Base-by-base conservation (phyloP, 2,797 vertebrate genomes). In the Gallinago stenura region DNA sequence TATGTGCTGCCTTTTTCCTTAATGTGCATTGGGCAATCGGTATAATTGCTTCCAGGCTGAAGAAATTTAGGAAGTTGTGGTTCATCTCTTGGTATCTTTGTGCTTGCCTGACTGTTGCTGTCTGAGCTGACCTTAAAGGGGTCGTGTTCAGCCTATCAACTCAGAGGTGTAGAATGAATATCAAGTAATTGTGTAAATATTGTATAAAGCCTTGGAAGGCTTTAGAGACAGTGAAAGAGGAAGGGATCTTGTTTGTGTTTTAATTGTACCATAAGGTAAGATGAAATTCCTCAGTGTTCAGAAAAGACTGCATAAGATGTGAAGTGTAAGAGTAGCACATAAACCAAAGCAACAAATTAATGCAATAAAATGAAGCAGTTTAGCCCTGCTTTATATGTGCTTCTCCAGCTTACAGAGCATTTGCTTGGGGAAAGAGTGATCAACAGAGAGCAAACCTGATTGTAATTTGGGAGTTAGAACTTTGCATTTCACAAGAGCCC, bases 401-500 rank as follows among this genome's bases (percentile, higher is more conserved):
- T 94, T 83, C 62, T 92, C 33, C 56, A 79, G 45, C 26, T 90
- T 90, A 66, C 48, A 56, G 33, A 95, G 48, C 50, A 33, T 54
- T 75, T 77, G 57, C 70, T 70, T 66, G 84, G 41, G 21, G 65
- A 39, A 88, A 70, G 53, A 75, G n/a, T 12, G 78, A 80, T 89
- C 64, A 45, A 46, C 83, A 33, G 72, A 83, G 58, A 91, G 57
- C 45, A 87, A 92, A 78, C 72, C 48, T 51, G 39, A 70, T 68
- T 68, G 33, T 51, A 75, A 6, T 93, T 83, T 84, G 79, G 58
- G 79, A 86, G 64, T 89, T 86, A 85, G 46, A 93, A 91, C 69
- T 87, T 87, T 50, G 58, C 58, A 51, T 96, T 96, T 91, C 90
- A 80, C 54, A 89, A 87, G 62, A 88, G 53, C 61, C 45, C 39